Conservation (phyloP, 1,140 invertebrate species). For the Neocloeon triangulifer region DNA sequence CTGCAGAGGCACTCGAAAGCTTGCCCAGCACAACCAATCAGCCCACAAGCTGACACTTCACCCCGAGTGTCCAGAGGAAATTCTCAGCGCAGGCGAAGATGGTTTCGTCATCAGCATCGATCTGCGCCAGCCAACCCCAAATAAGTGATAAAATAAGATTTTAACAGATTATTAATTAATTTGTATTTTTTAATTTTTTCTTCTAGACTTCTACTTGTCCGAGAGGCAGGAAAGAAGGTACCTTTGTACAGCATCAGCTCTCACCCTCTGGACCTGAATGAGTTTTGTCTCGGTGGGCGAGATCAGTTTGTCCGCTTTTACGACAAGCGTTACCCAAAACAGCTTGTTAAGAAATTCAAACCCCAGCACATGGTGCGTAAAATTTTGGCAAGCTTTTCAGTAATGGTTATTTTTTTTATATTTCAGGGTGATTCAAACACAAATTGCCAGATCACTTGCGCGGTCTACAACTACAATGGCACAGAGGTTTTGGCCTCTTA, state of each 20-base stretch:
- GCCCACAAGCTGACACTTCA: constrained; percentile 59
- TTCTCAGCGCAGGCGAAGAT: constrained; percentile 79
- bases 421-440: constrained; percentile 10
- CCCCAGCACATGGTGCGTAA: constrained; percentile 15
- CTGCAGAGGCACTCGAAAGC: constrained; percentile 24
- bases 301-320: constrained; percentile 34
- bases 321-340: constrained; percentile 35
- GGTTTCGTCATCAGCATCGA: constrained; percentile 58
- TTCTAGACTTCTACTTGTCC: constrained; percentile 40
- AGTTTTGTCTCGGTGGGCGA: constrained; percentile 62
- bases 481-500: constrained; percentile 77
- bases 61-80: constrained; percentile 44
- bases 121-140: constrained; percentile 41
- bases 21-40: constrained; percentile 45
- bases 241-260: constrained; percentile 67
- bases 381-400: not conserved
- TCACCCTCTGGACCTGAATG: constrained; percentile 51
- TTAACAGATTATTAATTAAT: no score
- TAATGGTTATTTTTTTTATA: constrained; percentile 9
- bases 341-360: constrained; percentile 26
- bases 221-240: constrained; percentile 30
- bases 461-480: constrained; percentile 79
- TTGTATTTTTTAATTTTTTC: constrained; percentile 7
- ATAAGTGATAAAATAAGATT: constrained; percentile 26
- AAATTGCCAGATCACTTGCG: constrained; percentile 51